Evolutionary conservation across 2,888 invertebrate genomes (phyloP).

Genomic region (Osedax frankpressi): DNA sequence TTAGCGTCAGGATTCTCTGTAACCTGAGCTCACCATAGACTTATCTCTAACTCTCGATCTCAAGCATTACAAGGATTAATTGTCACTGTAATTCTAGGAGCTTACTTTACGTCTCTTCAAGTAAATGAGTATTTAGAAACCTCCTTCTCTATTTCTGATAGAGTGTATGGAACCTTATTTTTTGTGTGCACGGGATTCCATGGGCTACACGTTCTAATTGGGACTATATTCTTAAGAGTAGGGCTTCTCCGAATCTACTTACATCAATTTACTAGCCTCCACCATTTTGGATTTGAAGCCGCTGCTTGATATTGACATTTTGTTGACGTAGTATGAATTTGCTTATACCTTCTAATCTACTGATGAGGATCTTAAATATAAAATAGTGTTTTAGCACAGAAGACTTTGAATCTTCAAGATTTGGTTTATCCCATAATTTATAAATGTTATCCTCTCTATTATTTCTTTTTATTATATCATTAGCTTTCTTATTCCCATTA

Average conservation of each 20-base stretch:
- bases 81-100: conserved; percentile 53
- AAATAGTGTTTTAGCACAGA: conserved; percentile 25
- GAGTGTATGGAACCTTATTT: conserved; percentile 59
- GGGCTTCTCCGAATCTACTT: conserved; percentile 50
- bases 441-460: conserved; percentile 25
- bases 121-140: conserved; percentile 59
- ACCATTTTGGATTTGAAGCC: conserved; percentile 58
- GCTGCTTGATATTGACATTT: conserved; percentile 60
- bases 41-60: conserved; percentile 49
- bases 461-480: conserved; percentile 5
- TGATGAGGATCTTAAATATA: conserved; percentile 55
- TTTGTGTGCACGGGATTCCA: conserved; percentile 65
- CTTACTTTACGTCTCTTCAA: conserved; percentile 59
- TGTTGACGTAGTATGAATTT: conserved; percentile 56
- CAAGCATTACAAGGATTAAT: conserved; percentile 49
- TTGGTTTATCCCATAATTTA: conserved; percentile 24
- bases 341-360: conserved; percentile 56
- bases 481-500: conserved; percentile 17
- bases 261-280: conserved; percentile 51
- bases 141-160: conserved; percentile 53
- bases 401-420: conserved; percentile 25
- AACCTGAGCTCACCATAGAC: conserved; percentile 54
- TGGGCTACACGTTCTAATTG: conserved; percentile 60
- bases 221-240: conserved; percentile 51
- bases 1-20: conserved; percentile 59